A percentile compares a stretch with the other conserved stretches of the same genome.
Evolutionary conservation across 2,113 vertebrate species (phyloP).

Genomic region (Polypterus bichir): DNA sequence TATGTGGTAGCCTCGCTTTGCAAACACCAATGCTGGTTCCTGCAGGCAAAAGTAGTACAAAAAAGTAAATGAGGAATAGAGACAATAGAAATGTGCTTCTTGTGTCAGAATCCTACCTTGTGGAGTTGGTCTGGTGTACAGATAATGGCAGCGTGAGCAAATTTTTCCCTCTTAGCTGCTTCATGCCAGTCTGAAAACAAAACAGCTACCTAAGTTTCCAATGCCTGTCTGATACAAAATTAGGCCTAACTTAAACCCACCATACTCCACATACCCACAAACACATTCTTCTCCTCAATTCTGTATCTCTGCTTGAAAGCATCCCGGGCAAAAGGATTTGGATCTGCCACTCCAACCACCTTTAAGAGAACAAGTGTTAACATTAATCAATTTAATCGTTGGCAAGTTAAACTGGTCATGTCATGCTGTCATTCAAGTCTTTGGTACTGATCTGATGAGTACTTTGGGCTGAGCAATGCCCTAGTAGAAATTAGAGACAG

Average conservation of each 20-base stretch:
- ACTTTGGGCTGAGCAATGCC: too few relatives aligned
- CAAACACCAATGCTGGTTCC: constrained; percentile 64
- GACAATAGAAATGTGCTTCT: neutral
- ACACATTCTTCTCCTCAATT: constrained; percentile 44
- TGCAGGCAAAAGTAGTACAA: constrained; percentile 17
- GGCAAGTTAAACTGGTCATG: too few relatives aligned
- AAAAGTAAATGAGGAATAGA: neutral
- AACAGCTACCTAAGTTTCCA: neutral
- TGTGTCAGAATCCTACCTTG: constrained; percentile 39
- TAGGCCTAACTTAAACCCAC: too few relatives aligned
- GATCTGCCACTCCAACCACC: constrained; percentile 62
- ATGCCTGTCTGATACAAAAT: neutral
- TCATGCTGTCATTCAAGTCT: too few relatives aligned
- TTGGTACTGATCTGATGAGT: too few relatives aligned
- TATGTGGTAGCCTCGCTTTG: constrained; percentile 58
- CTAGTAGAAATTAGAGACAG: neutral
- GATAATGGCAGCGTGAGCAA: constrained; percentile 64
- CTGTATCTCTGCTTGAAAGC: constrained; percentile 41
- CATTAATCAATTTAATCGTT: too few relatives aligned
- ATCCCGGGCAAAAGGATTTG: constrained; percentile 44
- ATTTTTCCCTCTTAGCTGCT: constrained; percentile 47
- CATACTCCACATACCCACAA: constrained; percentile 35
- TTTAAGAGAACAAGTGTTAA: constrained; percentile 12
- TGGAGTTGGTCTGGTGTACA: constrained; percentile 63
- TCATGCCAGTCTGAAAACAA: constrained; percentile 41